Evolutionary conservation across 1,140 invertebrate genomes (phyloP).

Genomic region (Daktulosphaira vitifoliae): DNA sequence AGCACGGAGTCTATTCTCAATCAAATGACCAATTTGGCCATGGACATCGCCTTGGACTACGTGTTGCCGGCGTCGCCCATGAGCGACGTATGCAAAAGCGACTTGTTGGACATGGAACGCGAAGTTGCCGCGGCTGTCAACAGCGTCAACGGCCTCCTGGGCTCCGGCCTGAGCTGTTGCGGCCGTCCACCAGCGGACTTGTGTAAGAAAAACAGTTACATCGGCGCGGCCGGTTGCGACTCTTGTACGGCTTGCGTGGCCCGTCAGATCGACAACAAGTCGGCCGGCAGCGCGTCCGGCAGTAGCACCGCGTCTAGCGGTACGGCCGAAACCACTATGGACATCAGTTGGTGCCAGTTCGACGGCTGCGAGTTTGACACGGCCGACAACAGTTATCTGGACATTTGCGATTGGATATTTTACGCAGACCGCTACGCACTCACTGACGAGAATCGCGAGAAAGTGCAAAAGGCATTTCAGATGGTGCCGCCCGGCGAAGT

Average conservation of each 20-base stretch:
- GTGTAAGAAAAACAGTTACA: conserved; percentile 25
- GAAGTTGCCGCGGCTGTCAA: background rate
- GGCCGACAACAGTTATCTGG: conserved; percentile 28
- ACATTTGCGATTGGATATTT: conserved; percentile 29
- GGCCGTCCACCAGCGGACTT: conserved; percentile 5
- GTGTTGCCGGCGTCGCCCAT: conserved; percentile 27
- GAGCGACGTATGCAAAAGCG: conserved; percentile 26
- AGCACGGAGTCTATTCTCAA: conserved; percentile 22
- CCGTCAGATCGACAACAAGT: background rate
- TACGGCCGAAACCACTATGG: conserved; percentile 24
- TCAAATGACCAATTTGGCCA: conserved; percentile 29
- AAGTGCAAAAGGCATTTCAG: conserved; percentile 20
- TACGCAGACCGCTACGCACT: conserved; percentile 26
- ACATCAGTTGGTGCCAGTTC: conserved; percentile 31
- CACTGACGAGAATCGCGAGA: conserved; percentile 7
- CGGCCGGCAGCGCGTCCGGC: too few species aligned
- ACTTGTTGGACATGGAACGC: conserved; percentile 16
- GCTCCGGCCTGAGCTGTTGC: background rate
- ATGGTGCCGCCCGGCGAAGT: conserved; percentile 25
- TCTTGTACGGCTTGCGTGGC: background rate
- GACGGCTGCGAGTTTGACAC: conserved; percentile 26
- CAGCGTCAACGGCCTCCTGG: background rate
- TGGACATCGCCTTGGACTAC: conserved; percentile 27
- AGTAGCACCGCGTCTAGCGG: background rate
- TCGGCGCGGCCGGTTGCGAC: conserved; percentile 18